A percentile compares a stretch with the other conserved stretches of the same genome.
Evolutionary conservation across 2,797 vertebrate genomes (phyloP).

Genomic region (Sardinella longiceps): DNA sequence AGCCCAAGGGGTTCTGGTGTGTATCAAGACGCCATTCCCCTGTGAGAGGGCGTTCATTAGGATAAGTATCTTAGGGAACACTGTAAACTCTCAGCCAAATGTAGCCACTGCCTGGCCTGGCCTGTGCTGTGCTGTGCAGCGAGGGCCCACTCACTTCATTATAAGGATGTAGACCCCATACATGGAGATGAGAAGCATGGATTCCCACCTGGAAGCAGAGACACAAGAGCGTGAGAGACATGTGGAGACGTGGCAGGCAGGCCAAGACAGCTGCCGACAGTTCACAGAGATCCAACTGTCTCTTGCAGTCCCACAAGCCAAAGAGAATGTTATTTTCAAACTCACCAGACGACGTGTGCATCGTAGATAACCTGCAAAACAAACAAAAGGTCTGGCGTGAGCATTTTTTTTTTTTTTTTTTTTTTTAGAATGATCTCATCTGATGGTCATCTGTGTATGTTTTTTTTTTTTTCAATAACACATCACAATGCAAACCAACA

Average conservation of each 20-base stretch:
- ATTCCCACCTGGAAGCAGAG: conserved; percentile 77
- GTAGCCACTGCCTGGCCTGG: not conserved
- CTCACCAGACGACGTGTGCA: conserved; percentile 78
- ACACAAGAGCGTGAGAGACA: conserved; percentile 14
- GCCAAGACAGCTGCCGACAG: conserved; percentile 1
- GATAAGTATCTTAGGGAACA: not conserved
- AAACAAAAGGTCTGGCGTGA: not conserved
- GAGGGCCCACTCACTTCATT: conserved; percentile 77
- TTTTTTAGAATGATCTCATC: not conserved
- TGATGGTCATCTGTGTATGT: not conserved
- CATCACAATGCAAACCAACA: not conserved
- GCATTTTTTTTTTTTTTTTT: not conserved
- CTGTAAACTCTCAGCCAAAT: not conserved
- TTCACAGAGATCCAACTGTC: not conserved
- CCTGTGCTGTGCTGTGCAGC: not conserved
- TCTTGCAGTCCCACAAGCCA: not conserved
- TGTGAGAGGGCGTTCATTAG: conserved; percentile 19
- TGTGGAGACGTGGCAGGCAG: not conserved
- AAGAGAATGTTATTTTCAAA: conserved; percentile 32
- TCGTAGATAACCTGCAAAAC: conserved; percentile 78
- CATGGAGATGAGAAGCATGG: conserved; percentile 75
- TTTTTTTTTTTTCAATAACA: not conserved
- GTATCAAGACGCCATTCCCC: not conserved
- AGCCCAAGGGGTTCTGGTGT: not conserved
- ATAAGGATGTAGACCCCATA: conserved; percentile 80